A percentile compares a stretch with the other conserved stretches of the same genome.
These are phyloP conservation scores for Pelodytes ibericus DNA, from an alignment of 2,797 vertebrate genomes.

Conservation along the genomic window DNA sequence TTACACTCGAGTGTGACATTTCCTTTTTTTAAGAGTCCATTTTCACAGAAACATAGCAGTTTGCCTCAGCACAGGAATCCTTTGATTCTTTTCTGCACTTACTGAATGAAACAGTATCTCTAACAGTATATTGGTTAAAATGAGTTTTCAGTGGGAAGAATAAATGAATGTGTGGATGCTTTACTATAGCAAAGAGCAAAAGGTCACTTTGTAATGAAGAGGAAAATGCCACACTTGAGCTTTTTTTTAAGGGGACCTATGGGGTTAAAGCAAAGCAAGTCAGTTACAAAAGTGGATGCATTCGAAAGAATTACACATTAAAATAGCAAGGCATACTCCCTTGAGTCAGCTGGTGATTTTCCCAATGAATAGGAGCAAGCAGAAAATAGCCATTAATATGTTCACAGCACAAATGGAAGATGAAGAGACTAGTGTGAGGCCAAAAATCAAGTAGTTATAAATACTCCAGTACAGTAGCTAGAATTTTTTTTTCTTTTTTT, in stretches of 20 bases:
- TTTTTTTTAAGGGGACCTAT: conserved; percentile 48
- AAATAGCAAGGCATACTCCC: conserved; percentile 45
- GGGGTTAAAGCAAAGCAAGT: conserved; percentile 48
- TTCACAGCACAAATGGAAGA: conserved; percentile 29
- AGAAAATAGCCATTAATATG: conserved; percentile 36
- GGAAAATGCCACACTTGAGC: conserved; percentile 52
- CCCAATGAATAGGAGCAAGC: conserved; percentile 31
- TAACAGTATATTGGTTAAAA: conserved; percentile 37
- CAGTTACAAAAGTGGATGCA: conserved; percentile 36
- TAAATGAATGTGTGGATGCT: conserved; percentile 49
- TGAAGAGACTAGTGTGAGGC: conserved; percentile 2
- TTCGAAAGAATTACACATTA: conserved; percentile 46
- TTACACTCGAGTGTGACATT: conserved; percentile 80
- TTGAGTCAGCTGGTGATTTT: conserved; percentile 21
- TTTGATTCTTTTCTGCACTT: conserved; percentile 76
- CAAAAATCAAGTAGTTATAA: conserved; percentile 3
- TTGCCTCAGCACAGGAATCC: conserved; percentile 69
- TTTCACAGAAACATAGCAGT: conserved; percentile 74
- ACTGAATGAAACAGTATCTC: conserved; percentile 67
- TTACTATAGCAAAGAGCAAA: conserved; percentile 52
- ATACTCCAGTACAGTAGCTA: not conserved
- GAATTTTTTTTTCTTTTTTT: not conserved
- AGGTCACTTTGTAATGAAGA: conserved; percentile 57
- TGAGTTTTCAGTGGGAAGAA: conserved; percentile 46
- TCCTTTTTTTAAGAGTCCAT: conserved; percentile 77